Evolutionary conservation across 2,113 vertebrate species (phyloP), one percentile per base, ranked within the genome.

Genomic region (Catagonus wagneri): DNA sequence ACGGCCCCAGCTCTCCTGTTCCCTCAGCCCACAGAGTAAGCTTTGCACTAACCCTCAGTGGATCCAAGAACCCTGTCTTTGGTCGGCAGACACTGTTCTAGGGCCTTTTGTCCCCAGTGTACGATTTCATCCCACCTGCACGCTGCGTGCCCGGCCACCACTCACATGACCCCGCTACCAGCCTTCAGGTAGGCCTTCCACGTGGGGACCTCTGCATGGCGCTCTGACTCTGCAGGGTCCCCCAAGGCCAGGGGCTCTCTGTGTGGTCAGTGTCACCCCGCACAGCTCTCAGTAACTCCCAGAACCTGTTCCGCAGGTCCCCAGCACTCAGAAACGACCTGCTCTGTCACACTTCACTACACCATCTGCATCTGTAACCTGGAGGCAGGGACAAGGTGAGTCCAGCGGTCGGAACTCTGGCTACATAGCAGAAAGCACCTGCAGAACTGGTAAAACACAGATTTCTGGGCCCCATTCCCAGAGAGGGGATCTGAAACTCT

Each of bases 181-280:
- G 36, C 13, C 22, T 50, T 19, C n/a, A 20, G 3, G 6, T 25
- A 2, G 0, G 8, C 25, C 52, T 84, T 39, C 60, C 10, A 20
- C 32, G 25, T 1, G 11, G 32, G 27, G 54, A 36, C 23, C 25
- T 74, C 94, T 54, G 52, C 32, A 50, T 8, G 78, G 11, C 1
- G 2, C 61, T 32, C 63, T 36, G 6, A 16, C 14, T 10, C 58
- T 11, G 34, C 66, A 7, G 8, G 0, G 2, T 0, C 16, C 13
- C 29, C 9, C 17, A 2, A 5, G 34, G 23, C 32, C 63, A 16
- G n/a, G 25, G 72, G 52, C 50, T 25, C 15, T 44, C 32, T 71
- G 27, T 44, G 7, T 2, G 2, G 7, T 66, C 52, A 75, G 34
- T 1, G 1, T 66, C 10, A 2, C 7, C 1, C 50, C 10, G 8